These are phyloP conservation scores for Malurus melanocephalus DNA, from an alignment of 2,113 vertebrate genomes.

Conservation along the genomic window DNA sequence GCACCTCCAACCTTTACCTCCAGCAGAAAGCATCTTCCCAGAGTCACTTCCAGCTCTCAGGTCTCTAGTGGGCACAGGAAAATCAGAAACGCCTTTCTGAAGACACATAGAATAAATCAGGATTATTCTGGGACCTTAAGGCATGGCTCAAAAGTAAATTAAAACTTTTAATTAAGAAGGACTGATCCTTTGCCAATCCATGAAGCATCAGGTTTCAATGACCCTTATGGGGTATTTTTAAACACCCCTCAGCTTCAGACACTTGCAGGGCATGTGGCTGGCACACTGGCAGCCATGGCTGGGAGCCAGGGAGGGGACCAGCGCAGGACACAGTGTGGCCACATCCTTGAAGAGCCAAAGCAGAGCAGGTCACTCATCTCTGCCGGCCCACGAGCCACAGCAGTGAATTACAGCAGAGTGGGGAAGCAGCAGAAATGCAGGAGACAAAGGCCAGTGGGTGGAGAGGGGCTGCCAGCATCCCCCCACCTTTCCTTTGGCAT, in stretches of 20 bases:
- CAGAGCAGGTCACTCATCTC: neutral
- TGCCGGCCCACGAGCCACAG: neutral
- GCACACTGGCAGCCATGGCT: fast-evolving
- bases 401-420: constrained; percentile 2
- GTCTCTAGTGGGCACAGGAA: neutral
- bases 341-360: neutral
- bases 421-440: neutral
- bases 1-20: neutral
- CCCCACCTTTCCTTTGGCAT: neutral
- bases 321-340: fast-evolving
- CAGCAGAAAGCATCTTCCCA: neutral
- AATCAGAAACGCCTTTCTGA: neutral
- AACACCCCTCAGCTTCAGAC: neutral
- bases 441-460: neutral
- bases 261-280: fast-evolving
- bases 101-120: neutral
- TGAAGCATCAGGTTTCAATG: neutral
- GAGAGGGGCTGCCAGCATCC: neutral
- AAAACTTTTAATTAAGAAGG: neutral
- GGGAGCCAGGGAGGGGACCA: neutral
- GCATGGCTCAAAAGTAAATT: neutral
- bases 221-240: neutral
- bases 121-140: fast-evolving
- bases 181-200: neutral
- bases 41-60: fast-evolving